phyloP scores from a whole-genome alignment of 2,113 vertebrate species.

The Eublepharis macularius region DNA sequence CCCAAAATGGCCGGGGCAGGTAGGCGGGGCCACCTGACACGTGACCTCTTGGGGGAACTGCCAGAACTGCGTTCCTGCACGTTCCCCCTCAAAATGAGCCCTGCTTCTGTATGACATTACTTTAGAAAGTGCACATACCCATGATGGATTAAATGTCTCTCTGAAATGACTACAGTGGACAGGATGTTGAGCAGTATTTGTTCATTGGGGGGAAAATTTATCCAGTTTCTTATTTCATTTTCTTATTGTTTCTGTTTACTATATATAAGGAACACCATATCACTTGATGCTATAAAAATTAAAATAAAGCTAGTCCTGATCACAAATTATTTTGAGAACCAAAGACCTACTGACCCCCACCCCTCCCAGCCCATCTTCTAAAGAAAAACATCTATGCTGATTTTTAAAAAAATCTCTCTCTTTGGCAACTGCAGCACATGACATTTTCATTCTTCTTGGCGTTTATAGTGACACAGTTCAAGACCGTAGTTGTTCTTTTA shows the following conservation, averaged over 20 bases:
- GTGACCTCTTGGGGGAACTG: too few relatives aligned
- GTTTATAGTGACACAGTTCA: not conserved
- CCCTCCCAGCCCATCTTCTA: not conserved
- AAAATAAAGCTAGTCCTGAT: too few relatives aligned
- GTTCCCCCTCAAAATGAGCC: too few relatives aligned
- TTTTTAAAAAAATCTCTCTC: constrained; percentile 11
- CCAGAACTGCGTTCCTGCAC: too few relatives aligned
- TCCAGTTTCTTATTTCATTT: constrained; percentile 2
- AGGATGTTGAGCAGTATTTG: not conserved
- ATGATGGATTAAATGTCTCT: constrained; percentile 12
- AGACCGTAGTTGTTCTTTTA: not conserved
- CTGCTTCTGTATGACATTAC: not conserved
- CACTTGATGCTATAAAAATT: too few relatives aligned
- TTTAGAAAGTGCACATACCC: not conserved
- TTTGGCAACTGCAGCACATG: not conserved
- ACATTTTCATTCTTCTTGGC: not conserved
- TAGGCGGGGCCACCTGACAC: too few relatives aligned
- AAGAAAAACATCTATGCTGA: not conserved
- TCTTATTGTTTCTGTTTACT: not conserved
- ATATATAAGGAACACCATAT: too few relatives aligned
- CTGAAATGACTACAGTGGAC: not conserved
- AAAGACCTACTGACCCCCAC: not conserved
- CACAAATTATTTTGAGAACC: not conserved
- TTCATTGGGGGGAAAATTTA: not conserved
- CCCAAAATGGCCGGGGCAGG: too few relatives aligned